These are phyloP conservation scores for Equus przewalskii DNA, from an alignment of 2,113 vertebrate genomes.

Conservation along the genomic window DNA sequence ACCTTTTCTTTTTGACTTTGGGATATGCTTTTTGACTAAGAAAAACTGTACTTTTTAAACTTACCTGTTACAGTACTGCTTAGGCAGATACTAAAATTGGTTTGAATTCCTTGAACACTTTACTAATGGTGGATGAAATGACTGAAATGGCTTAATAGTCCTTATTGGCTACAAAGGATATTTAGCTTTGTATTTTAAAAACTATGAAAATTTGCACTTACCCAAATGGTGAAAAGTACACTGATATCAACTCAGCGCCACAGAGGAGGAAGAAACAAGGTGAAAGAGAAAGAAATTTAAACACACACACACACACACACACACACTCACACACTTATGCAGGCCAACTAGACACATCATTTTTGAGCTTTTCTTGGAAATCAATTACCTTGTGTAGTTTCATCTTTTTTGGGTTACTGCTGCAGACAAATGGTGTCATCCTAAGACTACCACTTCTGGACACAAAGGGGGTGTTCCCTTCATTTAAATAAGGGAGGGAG, in stretches of 20 bases:
- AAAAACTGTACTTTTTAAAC: constrained; percentile 11
- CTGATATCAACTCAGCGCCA: neutral
- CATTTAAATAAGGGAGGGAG: neutral
- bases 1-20: constrained; percentile 12
- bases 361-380: constrained; percentile 54
- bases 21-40: constrained; percentile 29
- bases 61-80: constrained; percentile 37
- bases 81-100: constrained; percentile 18
- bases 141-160: constrained; percentile 12
- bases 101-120: constrained; percentile 22
- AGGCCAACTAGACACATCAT: neutral
- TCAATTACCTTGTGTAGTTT: neutral
- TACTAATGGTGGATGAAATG: neutral
- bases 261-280: neutral
- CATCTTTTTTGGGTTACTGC: neutral
- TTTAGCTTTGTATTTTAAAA: constrained; percentile 24
- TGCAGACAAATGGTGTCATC: neutral
- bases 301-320: neutral
- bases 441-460: constrained; percentile 5
- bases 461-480: constrained; percentile 10
- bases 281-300: neutral
- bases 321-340: neutral
- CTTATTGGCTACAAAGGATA: neutral
- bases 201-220: constrained; percentile 32
- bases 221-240: neutral